Evolutionary conservation across 2,797 vertebrate species (phyloP), one percentile per base, ranked within the genome.

Genomic region (Eidolon dupreanum): DNA sequence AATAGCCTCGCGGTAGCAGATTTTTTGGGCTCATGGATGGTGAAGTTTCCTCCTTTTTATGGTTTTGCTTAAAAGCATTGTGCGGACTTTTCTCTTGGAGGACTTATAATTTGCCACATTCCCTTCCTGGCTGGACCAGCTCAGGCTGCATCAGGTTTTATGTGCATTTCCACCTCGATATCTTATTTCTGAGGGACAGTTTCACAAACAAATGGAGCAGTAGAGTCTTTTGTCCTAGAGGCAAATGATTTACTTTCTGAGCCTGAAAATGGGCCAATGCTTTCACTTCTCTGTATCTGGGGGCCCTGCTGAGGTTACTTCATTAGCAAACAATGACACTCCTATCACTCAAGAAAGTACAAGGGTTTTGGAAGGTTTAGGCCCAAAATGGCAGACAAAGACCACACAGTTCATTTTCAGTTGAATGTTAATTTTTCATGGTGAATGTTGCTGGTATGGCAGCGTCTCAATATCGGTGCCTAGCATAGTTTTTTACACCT

Each of bases 121-220:
- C 57, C 20, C 86, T 94, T 38, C 43, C 49, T 57, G 33, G 10
- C 31, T 93, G 53, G 24, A 22, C 43, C 15, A 61, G 26, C 22
- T 94, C 70, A 10, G 73, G 33, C n/a, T 84, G 93, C 9, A 38
- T 93, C 38, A 31, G 41, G 20, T 61, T 82, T 74, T 36, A 94
- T 86, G 87, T 66, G 16, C n/a, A 82, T 86, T 93, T 94, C 57
- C 82, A 31, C 28, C 86, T 93, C 96, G 68, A 95, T 88, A 55
- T 97, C 71, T 85, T 96, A 24, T 93, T 97, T 93, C 82, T 92
- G 83, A 95, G 22, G 36, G 65, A 28, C 28, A 33, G n/a, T 91
- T 96, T 97, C 74, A 93, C 31, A 95, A 95, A 65, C 81, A 74
- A 33, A 86, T 70, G 43, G 66, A 86, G 85, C 95, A 92, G 41